A percentile compares a stretch with the other conserved stretches of the same genome.
phyloP scores from a whole-genome alignment of 92 coral and sea anemone genomes.

The Zoanthus sansibaricus region DNA sequence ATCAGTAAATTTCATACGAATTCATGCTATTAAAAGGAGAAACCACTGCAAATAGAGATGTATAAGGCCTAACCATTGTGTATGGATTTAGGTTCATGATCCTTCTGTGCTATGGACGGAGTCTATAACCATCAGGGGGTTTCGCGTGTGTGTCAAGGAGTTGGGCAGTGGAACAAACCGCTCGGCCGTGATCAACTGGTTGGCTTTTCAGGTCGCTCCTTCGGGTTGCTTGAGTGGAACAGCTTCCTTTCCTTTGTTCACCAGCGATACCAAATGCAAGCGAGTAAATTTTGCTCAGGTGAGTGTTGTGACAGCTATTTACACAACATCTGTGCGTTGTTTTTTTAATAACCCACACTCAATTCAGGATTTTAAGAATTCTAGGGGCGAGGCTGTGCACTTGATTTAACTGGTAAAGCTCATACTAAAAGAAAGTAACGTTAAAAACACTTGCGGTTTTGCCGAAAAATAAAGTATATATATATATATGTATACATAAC shows the following conservation, averaged over 20 bases:
- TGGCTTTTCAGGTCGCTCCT: slow-evolving; percentile 54
- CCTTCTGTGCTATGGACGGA: too few relatives aligned
- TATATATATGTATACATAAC: too few relatives aligned
- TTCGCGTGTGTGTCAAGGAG: slow-evolving; percentile 53
- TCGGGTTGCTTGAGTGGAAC: slow-evolving; percentile 51
- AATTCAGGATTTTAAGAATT: not conserved
- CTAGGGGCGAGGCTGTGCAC: too few relatives aligned
- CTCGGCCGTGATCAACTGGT: slow-evolving; percentile 56
- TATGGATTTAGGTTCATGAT: too few relatives aligned
- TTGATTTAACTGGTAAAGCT: too few relatives aligned
- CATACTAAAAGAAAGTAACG: too few relatives aligned
- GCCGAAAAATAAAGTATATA: too few relatives aligned
- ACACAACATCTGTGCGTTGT: not conserved
- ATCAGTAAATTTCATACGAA: too few relatives aligned
- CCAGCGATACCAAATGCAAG: slow-evolving; percentile 61
- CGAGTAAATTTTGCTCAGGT: slow-evolving; percentile 59
- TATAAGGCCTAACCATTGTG: too few relatives aligned
- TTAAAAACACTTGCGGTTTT: too few relatives aligned
- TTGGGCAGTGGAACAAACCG: slow-evolving; percentile 57
- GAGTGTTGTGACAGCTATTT: not conserved
- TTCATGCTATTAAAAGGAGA: too few relatives aligned
- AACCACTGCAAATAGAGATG: too few relatives aligned
- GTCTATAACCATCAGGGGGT: slow-evolving; percentile 39
- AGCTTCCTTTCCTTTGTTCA: slow-evolving; percentile 53
- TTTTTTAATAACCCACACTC: not conserved